Conservation (phyloP, 2,113 vertebrate genomes). For the Podiceps cristatus region DNA sequence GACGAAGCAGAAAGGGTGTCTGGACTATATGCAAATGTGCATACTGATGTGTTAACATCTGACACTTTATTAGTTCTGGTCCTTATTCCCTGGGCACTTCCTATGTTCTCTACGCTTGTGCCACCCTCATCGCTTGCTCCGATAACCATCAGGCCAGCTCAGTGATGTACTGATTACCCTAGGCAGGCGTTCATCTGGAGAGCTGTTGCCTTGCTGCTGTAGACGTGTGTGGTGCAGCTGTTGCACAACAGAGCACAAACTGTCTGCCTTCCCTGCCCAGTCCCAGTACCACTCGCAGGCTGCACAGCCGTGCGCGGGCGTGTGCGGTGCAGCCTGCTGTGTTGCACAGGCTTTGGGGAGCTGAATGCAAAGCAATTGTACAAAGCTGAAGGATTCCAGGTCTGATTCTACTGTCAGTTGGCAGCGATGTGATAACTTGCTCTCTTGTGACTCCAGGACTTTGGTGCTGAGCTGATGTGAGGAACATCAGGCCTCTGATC, state of each 20-base stretch:
- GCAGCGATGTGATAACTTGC: accelerated
- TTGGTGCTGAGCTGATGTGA: background rate
- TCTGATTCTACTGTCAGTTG: accelerated
- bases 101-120: background rate
- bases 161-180: background rate
- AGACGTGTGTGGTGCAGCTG: background rate
- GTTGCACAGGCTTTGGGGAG: background rate
- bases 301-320: accelerated
- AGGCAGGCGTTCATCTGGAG: background rate
- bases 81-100: background rate
- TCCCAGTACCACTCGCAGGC: background rate
- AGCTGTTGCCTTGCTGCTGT: background rate
- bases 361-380: background rate
- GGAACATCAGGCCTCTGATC: accelerated
- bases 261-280: background rate
- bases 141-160: background rate
- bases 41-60: background rate
- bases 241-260: accelerated
- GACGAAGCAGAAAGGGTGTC: background rate
- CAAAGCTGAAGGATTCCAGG: background rate
- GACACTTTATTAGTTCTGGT: background rate
- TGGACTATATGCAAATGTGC: background rate
- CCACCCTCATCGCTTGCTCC: background rate
- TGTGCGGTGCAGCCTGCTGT: accelerated
- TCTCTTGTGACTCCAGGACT: background rate